Evolutionary conservation across 2,797 vertebrate genomes (phyloP), one percentile per base, ranked within the genome.

Genomic region (Dermochelys coriacea): DNA sequence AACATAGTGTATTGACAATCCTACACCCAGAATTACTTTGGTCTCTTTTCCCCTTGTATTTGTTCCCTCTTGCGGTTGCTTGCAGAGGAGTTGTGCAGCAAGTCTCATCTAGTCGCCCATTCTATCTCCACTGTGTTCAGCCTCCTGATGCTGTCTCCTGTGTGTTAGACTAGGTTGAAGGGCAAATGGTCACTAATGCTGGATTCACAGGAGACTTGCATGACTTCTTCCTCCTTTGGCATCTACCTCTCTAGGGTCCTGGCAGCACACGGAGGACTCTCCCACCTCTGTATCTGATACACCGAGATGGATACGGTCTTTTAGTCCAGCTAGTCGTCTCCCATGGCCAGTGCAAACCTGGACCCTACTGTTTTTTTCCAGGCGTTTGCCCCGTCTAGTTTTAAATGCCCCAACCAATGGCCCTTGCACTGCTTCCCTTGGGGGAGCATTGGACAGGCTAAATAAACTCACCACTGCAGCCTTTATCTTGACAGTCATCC

Each of bases 1-100:
- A 93, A 23, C 96, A 91, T 95, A 1, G 10, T 98, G 95, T 98
- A 78, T 98, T 55, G 98, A 98, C 98, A 98, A 98, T 98, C 98
- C 94, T 84, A 84, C 75, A 93, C 88, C 93, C n/a, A 9, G 87
- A 94, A 88, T 80, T 80, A 93, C 82, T 85, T 93, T 91, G 84
- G 88, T 89, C 74, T 86, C 88, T 92, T 93, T 91, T 93, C 80
- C 78, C 88, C 95, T 85, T 86, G 85, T 87, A 97, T 96, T 97
- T 95, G 50, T 2, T 87, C 94, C 93, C 94, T 57, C 47, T 77
- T 85, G 93, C 77, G 12, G 80, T 82, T 23, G 45, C 75, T 64
- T 57, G 91, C 88, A 75, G 27, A 45, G 41, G 37, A 71, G n/a
- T 74, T 15, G 0, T 2, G 27, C 1, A 5, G 64, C 18, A 0